Base-by-base conservation (phyloP, 2,888 invertebrate genomes). In the Lasioglossum morio region DNA sequence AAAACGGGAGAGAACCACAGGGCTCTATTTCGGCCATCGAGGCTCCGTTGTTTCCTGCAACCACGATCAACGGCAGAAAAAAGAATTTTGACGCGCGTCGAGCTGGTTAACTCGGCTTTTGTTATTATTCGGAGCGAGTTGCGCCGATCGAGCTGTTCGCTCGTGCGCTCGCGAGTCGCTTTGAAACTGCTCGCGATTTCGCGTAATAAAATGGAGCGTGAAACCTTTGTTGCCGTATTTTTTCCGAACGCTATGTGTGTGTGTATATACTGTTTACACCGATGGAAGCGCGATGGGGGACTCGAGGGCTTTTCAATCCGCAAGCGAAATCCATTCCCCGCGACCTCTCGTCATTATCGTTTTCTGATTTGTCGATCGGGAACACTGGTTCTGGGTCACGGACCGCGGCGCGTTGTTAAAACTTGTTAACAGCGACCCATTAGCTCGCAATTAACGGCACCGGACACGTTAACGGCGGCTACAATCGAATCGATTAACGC, bases 51-150 rank as follows among this genome's bases (percentile, higher is more conserved):
- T 69, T 69, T 12, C 10, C 37, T 40, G 27, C 27, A 5, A 16
- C 60, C 66, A 19, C 34, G 66, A 63, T 63, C 66, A 66, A 34
- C 34, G 66, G 34, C 8, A 66, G 66, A 30, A 30, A 30, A 63
- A 63, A 63, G 60, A 63, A 66, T 66, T 66, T 66, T 66, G 34
- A 16, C 66, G 66, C 66, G 66, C 34, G 30, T 66, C 34, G 66
- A 19, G 19, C 34, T 66, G 66, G 66, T 66, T 66, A 66, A 66
- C 66, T 34, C 66, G 66, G 66, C 66, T 66, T 66, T 66, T 66
- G 66, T 66, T 66, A 34, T 34, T 66, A 66, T 34, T 34, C 66
- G 66, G 19, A 19, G 34, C 66, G 66, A 19, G 60, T 19, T 19
- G 8, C 30, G 34, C 27, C 23, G 53, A 53, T 53, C 23, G 53